Percentiles rank a stretch among this genome's conserved stretches.
These are phyloP conservation scores for Melanostigma gelatinosum DNA, from an alignment of 2,113 vertebrate species.

Conservation along the genomic window DNA sequence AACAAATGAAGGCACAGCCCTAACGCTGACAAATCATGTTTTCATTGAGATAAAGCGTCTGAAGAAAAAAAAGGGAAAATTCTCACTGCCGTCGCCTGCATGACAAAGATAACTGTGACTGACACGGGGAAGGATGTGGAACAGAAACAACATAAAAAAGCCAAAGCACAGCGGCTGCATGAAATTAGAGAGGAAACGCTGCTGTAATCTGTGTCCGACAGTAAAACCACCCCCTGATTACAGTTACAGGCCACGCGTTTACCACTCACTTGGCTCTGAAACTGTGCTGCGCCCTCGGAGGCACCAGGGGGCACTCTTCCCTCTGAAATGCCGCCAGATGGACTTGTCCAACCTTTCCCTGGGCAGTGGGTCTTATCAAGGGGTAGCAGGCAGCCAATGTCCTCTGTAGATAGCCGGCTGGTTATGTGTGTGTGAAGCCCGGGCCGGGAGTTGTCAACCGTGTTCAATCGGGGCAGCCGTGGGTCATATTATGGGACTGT, in stretches of 20 bases:
- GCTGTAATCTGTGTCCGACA: constrained; percentile 54
- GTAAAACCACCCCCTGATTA: constrained; percentile 16
- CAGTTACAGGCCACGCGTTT: constrained; percentile 1
- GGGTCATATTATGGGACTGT: constrained; percentile 65
- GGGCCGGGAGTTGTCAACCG: constrained; percentile 43
- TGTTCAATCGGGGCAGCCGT: constrained; percentile 53
- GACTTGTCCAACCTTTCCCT: constrained; percentile 24
- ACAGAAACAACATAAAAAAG: constrained; percentile 8
- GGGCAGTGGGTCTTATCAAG: constrained; percentile 72
- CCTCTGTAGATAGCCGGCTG: constrained; percentile 61
- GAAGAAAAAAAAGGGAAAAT: constrained; percentile 5
- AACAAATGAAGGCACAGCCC: constrained; percentile 19
- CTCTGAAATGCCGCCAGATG: constrained; percentile 50
- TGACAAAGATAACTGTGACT: constrained; percentile 63
- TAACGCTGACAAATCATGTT: constrained; percentile 48
- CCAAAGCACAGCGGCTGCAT: constrained; percentile 29
- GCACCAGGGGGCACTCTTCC: constrained; percentile 76
- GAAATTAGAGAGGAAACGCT: constrained; percentile 45
- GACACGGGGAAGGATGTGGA: constrained; percentile 49
- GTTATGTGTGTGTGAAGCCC: constrained; percentile 59
- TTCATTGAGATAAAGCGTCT: constrained; percentile 41
- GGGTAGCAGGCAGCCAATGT: constrained; percentile 66
- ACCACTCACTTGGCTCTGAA: constrained; percentile 12
- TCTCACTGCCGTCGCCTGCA: constrained; percentile 45
- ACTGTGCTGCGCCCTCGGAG: constrained; percentile 19